Base-by-base conservation (phyloP, 1,140 invertebrate species). In the Drosophila equinoxialis region DNA sequence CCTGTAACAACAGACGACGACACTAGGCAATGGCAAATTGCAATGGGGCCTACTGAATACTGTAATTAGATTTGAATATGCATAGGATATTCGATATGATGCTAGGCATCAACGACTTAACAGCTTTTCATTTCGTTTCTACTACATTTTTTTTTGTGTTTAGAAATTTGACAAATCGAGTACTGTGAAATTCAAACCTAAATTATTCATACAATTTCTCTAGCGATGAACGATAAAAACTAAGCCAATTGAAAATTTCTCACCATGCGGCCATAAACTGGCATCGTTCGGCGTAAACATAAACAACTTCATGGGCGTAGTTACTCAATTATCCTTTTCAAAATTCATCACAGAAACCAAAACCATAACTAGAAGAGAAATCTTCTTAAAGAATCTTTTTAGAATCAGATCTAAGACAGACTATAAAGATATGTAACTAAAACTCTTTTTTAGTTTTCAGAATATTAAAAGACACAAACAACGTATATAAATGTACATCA, bases 241-340 rank as follows among this genome's bases (percentile, higher is more conserved):
- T 62, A 72, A 77, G 71, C 71, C 75, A 77, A 77, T 77, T 77
- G 71, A 77, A 77, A 77, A 74, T 74, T 77, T 77, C 71, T 74
- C 75, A 74, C 45, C 67, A 74, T 67, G 66, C 68, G 51, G 74
- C 45, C 74, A 74, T 77, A 69, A 77, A 74, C 39, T 17, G 45
- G 4, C 58, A 54, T 11, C 62, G 51, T 39, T 14, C 65, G n/a
- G 54, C 57, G 55, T 42, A 54, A 63, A 57, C 23, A 63, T 41
- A 62, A 63, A 75, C 63, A 74, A 65, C 45, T 66, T 8, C 26
- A 61, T 1, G 8, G 45, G 7, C 45, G 45, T 20, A 6, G 45
- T n/a, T 17, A 8, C 42, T 5, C 5, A 14, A 30, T 30, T 30
- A 23, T 30, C 26, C 5, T 30, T 30, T 6, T 30, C 30, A 6